Conservation (phyloP, 2,113 vertebrate species). For the Notarius quadriscutis region DNA sequence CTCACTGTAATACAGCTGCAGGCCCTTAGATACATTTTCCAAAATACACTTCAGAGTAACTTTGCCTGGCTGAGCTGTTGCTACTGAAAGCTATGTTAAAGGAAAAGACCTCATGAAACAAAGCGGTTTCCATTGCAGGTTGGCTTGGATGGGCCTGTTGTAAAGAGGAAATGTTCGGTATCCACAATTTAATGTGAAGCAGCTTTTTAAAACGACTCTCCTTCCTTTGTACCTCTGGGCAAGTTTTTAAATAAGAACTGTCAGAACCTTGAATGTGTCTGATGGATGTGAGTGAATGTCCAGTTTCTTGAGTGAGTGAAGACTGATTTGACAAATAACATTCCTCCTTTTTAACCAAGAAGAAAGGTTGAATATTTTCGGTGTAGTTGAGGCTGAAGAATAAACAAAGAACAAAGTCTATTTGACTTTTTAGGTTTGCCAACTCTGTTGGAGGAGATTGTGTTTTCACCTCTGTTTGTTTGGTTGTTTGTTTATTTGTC, state of each 20-base stretch:
- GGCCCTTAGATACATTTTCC: constrained; percentile 50
- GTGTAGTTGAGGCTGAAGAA: constrained; percentile 10
- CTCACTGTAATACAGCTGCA: constrained; percentile 40
- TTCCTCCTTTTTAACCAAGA: background rate
- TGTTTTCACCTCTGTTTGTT: too few species aligned
- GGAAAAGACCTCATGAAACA: constrained; percentile 45
- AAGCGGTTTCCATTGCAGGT: constrained; percentile 53
- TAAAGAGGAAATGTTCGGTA: constrained; percentile 63
- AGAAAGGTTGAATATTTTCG: background rate
- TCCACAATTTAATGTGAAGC: constrained; percentile 53
- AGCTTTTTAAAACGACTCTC: constrained; percentile 23
- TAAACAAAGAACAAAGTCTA: background rate
- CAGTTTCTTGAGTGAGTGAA: background rate
- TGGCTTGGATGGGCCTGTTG: constrained; percentile 48
- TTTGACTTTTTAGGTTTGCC: background rate
- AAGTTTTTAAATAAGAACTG: background rate
- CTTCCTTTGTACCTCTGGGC: background rate
- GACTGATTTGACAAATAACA: background rate
- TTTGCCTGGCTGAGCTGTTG: constrained; percentile 31
- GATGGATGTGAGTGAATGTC: background rate
- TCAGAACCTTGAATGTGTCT: background rate
- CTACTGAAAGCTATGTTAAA: constrained; percentile 42
- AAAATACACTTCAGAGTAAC: constrained; percentile 40
- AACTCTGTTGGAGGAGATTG: too few species aligned
- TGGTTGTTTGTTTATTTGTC: too few species aligned